These are phyloP conservation scores for Ctenosaura bakeri DNA, from an alignment of 2,797 vertebrate genomes.

Conservation along the genomic window DNA sequence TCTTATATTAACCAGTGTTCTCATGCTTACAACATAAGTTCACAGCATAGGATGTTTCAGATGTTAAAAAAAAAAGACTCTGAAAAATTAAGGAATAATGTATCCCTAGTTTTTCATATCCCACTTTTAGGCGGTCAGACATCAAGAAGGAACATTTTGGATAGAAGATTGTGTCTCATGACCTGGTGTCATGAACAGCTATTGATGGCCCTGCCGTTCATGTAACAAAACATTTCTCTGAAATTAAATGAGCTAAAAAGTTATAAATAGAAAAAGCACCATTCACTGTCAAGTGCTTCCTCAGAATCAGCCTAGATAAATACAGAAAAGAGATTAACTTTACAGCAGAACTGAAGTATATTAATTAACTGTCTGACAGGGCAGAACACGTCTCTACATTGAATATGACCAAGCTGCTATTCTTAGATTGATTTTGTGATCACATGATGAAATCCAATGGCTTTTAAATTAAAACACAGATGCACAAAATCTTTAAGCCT, in stretches of 20 bases:
- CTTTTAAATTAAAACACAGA: constrained; percentile 34
- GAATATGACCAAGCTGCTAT: constrained; percentile 59
- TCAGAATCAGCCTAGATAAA: constrained; percentile 39
- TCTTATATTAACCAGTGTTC: not conserved
- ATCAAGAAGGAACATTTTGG: not conserved
- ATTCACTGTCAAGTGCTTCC: constrained; percentile 34
- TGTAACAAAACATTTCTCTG: constrained; percentile 30
- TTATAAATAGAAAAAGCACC: constrained; percentile 44
- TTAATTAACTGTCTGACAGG: constrained; percentile 68
- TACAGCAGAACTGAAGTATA: constrained; percentile 33
- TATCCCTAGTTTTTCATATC: not conserved
- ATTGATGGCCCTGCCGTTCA: constrained; percentile 5
- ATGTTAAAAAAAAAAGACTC: too few species aligned
- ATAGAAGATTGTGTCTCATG: constrained; percentile 11
- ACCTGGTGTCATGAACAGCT: constrained; percentile 8
- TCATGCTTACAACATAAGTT: not conserved
- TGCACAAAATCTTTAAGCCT: not conserved
- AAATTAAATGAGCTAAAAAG: constrained; percentile 30
- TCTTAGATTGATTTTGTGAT: constrained; percentile 68
- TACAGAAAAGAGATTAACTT: constrained; percentile 47
- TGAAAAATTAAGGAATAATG: not conserved
- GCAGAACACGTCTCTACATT: constrained; percentile 52
- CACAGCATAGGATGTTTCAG: not conserved
- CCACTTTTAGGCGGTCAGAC: not conserved
- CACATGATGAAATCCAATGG: constrained; percentile 46